Evolutionary conservation across 1,140 invertebrate species (phyloP).

Genomic region (Campoletis sonorensis): DNA sequence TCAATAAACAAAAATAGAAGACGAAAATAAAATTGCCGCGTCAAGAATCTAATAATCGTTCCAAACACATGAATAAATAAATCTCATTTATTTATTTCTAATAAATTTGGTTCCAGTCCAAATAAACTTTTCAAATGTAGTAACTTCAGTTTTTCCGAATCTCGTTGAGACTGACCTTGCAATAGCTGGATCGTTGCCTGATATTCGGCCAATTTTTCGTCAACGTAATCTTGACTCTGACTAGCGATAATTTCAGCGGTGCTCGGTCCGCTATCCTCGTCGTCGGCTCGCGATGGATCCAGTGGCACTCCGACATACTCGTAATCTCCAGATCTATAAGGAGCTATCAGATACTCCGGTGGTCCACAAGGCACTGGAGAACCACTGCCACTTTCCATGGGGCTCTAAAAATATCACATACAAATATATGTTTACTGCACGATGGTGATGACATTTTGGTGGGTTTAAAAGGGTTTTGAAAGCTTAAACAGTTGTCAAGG

Average conservation of each 20-base stretch:
- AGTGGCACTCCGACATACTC: slow-evolving; percentile 83
- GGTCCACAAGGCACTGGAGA: slow-evolving; percentile 79
- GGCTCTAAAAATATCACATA: slow-evolving; percentile 63
- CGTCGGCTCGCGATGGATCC: slow-evolving; percentile 81
- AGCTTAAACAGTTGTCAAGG: too few relatives aligned
- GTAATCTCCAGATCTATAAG: slow-evolving; percentile 78
- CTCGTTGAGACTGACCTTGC: slow-evolving; percentile 83
- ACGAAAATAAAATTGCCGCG: too few relatives aligned
- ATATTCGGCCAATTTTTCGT: slow-evolving; percentile 95
- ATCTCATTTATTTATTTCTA: too few relatives aligned
- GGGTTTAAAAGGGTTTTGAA: too few relatives aligned
- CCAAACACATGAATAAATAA: too few relatives aligned
- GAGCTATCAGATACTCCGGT: slow-evolving; percentile 81
- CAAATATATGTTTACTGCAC: slow-evolving; percentile 9
- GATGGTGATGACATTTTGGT: too few relatives aligned
- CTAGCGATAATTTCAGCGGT: slow-evolving; percentile 94
- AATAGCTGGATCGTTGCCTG: slow-evolving; percentile 93
- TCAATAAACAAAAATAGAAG: too few relatives aligned
- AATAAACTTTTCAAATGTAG: too few relatives aligned
- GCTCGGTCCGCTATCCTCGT: slow-evolving; percentile 85
- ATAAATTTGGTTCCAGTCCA: too few relatives aligned
- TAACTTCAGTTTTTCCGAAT: not conserved
- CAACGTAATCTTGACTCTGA: slow-evolving; percentile 95
- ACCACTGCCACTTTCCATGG: slow-evolving; percentile 67
- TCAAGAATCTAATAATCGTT: too few relatives aligned